A percentile compares a stretch with the other conserved stretches of the same genome.
These are phyloP conservation scores for Mimas tiliae DNA, from an alignment of 2,888 invertebrate genomes.

Conservation along the genomic window DNA sequence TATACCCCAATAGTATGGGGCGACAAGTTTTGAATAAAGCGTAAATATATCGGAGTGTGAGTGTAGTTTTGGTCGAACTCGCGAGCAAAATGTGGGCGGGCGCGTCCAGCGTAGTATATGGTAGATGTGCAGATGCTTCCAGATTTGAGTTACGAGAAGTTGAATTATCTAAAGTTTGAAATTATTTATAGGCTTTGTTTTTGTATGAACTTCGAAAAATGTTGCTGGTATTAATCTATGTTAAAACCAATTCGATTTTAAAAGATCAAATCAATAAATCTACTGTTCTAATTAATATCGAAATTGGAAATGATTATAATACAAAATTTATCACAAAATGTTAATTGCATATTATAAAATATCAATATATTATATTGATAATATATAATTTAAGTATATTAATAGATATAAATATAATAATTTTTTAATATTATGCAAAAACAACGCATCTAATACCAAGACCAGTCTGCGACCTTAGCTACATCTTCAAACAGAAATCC, in stretches of 20 bases:
- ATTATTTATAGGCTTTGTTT: no score
- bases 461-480: neutral
- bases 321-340: no score
- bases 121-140: conserved; percentile 5
- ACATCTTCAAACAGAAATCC: conserved; percentile 10
- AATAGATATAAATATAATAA: neutral
- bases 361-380: no score
- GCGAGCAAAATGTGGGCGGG: conserved; percentile 71
- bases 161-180: no score
- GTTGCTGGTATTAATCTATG: no score
- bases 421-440: neutral
- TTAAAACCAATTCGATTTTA: no score
- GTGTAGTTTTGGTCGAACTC: conserved; percentile 75
- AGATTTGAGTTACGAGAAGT: neutral
- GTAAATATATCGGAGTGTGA: conserved; percentile 73
- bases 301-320: no score
- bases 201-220: no score
- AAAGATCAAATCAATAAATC: no score
- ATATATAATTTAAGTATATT: no score
- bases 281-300: no score
- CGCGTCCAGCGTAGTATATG: conserved; percentile 36
- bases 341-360: no score
- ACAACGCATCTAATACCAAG: neutral
- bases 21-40: conserved; percentile 70
- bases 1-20: conserved; percentile 41